Percentiles rank a stretch among this genome's conserved stretches.
Conservation (phyloP, 2,888 invertebrate species). For the Ypsolopha scabrella region DNA sequence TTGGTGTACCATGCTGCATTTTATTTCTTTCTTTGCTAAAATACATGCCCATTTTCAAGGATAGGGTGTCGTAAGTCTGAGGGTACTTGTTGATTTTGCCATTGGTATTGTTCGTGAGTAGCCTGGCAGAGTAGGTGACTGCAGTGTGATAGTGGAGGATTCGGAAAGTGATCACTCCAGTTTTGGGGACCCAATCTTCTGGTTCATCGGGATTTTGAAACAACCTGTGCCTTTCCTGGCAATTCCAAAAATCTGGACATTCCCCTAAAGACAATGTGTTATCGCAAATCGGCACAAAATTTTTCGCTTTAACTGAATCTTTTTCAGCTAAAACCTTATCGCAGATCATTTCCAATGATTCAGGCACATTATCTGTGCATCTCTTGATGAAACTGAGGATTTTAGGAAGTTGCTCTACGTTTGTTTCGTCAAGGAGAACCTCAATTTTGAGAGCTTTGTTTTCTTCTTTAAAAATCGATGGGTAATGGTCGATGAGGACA, state of each 20-base stretch:
- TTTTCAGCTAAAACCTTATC: constrained; percentile 34
- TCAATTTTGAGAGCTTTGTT: constrained; percentile 43
- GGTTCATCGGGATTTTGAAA: constrained; percentile 66
- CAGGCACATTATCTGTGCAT: constrained; percentile 44
- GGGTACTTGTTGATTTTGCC: constrained; percentile 29
- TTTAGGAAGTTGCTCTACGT: constrained; percentile 71
- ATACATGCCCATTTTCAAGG: constrained; percentile 46
- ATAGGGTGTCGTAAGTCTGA: constrained; percentile 35
- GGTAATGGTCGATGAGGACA: constrained; percentile 73
- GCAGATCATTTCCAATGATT: constrained; percentile 34
- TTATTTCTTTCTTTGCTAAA: constrained; percentile 41
- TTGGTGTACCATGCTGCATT: constrained; percentile 41
- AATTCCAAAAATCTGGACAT: constrained; percentile 69
- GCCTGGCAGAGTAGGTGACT: constrained; percentile 71
- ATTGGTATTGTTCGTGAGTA: constrained; percentile 27
- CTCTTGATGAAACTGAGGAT: constrained; percentile 70
- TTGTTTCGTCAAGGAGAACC: constrained; percentile 71
- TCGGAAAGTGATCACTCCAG: constrained; percentile 69
- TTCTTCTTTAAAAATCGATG: constrained; percentile 36
- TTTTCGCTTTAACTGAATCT: constrained; percentile 51
- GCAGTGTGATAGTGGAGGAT: constrained; percentile 71
- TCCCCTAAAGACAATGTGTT: constrained; percentile 74
- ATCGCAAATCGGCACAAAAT: constrained; percentile 66
- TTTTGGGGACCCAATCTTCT: constrained; percentile 59
- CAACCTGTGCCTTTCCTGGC: constrained; percentile 72